These are phyloP conservation scores for Stegodyphus dumicola DNA, from an alignment of 1,140 invertebrate species.

Conservation along the genomic window DNA sequence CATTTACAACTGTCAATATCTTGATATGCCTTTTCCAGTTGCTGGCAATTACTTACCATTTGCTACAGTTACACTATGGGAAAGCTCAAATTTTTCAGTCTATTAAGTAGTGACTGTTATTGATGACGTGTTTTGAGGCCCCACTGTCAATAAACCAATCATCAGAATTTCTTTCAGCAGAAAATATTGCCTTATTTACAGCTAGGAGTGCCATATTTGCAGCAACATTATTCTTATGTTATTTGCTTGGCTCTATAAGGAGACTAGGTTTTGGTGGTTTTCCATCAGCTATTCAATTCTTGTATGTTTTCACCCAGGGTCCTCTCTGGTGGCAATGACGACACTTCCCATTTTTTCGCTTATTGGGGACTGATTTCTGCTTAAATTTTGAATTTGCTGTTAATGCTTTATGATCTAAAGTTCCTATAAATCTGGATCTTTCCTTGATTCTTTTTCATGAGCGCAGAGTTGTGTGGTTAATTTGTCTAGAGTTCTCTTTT, in stretches of 20 bases:
- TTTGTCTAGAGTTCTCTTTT: constrained; percentile 23
- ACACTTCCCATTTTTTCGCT: neutral
- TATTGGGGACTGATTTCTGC: neutral
- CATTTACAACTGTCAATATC: neutral
- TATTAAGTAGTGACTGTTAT: constrained; percentile 4
- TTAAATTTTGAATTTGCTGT: neutral
- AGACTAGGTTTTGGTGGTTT: neutral
- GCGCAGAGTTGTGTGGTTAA: constrained; percentile 4
- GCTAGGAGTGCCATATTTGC: neutral
- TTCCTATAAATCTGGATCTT: neutral
- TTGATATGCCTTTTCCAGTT: constrained; percentile 10
- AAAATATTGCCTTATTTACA: neutral
- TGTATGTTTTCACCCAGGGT: constrained; percentile 17
- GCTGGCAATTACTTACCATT: neutral
- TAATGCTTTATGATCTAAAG: neutral
- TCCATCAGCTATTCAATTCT: constrained; percentile 18
- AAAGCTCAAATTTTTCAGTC: constrained; percentile 2
- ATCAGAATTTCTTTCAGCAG: neutral
- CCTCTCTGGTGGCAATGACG: constrained; percentile 20
- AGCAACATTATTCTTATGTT: neutral
- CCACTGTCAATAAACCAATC: constrained; percentile 7
- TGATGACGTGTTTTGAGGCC: constrained; percentile 7
- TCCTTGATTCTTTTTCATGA: neutral
- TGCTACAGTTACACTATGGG: neutral
- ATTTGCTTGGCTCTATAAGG: neutral